Evolutionary conservation across 2,113 vertebrate species (phyloP).

Genomic region (Charadrius vociferus): DNA sequence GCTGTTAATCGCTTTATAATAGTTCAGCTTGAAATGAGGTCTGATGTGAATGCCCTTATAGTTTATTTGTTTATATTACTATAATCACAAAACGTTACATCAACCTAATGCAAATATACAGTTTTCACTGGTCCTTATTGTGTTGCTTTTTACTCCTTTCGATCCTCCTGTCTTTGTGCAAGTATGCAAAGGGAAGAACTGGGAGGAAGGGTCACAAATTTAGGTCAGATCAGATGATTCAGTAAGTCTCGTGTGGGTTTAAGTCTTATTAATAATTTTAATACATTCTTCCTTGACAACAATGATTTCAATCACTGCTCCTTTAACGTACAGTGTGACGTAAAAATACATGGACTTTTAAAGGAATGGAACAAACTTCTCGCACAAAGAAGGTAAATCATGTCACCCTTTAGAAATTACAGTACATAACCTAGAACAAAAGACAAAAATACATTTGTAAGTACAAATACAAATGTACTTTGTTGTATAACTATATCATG

Average conservation of each 20-base stretch:
- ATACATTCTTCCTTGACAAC: slow-evolving; percentile 50
- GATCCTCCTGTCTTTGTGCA: neutral
- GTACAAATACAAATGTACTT: neutral
- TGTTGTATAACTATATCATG: neutral
- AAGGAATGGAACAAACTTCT: neutral
- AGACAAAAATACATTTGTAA: neutral
- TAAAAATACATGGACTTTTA: neutral
- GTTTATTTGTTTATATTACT: slow-evolving; percentile 68
- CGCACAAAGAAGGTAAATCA: neutral
- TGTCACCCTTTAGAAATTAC: neutral
- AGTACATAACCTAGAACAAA: neutral
- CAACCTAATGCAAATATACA: slow-evolving; percentile 14
- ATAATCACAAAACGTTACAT: slow-evolving; percentile 57
- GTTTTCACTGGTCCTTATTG: slow-evolving; percentile 41
- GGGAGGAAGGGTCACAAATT: slow-evolving; percentile 64
- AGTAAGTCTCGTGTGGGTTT: slow-evolving; percentile 55
- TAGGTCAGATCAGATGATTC: slow-evolving; percentile 69
- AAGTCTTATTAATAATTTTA: slow-evolving; percentile 70
- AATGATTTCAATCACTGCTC: slow-evolving; percentile 45
- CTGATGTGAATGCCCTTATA: slow-evolving; percentile 64
- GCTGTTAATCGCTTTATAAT: slow-evolving; percentile 77
- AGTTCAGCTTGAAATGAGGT: slow-evolving; percentile 74
- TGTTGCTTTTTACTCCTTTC: neutral
- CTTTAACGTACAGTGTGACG: neutral
- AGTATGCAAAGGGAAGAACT: slow-evolving; percentile 23